Percentiles rank a stretch among this genome's conserved stretches.
These are phyloP conservation scores for Otus sunia DNA, from an alignment of 2,113 vertebrate genomes.

Conservation along the genomic window DNA sequence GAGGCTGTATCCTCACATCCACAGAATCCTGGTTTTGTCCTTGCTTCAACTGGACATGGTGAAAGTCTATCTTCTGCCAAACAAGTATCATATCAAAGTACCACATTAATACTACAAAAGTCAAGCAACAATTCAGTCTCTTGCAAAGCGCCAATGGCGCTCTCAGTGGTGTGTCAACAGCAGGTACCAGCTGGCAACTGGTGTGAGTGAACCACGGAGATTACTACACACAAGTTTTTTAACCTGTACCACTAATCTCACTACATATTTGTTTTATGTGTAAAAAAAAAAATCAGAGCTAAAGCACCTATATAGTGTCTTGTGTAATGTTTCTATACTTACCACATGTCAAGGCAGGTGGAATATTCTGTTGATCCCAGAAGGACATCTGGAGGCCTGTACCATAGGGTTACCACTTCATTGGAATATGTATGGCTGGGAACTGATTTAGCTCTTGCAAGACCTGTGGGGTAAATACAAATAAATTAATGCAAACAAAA, in stretches of 20 bases:
- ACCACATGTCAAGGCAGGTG: conserved; percentile 99
- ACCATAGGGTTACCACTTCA: conserved; percentile 97
- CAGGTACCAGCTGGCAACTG: not conserved
- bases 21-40: not conserved
- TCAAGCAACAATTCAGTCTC: not conserved
- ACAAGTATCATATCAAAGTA: not conserved
- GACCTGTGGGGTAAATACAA: conserved; percentile 74
- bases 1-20: not conserved
- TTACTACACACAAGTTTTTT: not conserved
- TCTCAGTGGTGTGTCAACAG: not conserved
- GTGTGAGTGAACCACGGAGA: not conserved
- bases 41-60: not conserved
- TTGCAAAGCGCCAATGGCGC: not conserved
- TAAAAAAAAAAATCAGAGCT: not conserved
- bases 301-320: not conserved
- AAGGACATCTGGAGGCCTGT: conserved; percentile 94
- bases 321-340: conserved; percentile 47
- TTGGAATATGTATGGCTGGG: conserved; percentile 98
- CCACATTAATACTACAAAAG: not conserved
- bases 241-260: not conserved
- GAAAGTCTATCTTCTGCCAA: not conserved
- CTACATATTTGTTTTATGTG: not conserved
- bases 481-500: conserved; percentile 5
- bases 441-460: conserved; percentile 94
- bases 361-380: conserved; percentile 97